phyloP scores from a whole-genome alignment of 2,888 invertebrate species.

The Tromatobia lineatoria region DNA sequence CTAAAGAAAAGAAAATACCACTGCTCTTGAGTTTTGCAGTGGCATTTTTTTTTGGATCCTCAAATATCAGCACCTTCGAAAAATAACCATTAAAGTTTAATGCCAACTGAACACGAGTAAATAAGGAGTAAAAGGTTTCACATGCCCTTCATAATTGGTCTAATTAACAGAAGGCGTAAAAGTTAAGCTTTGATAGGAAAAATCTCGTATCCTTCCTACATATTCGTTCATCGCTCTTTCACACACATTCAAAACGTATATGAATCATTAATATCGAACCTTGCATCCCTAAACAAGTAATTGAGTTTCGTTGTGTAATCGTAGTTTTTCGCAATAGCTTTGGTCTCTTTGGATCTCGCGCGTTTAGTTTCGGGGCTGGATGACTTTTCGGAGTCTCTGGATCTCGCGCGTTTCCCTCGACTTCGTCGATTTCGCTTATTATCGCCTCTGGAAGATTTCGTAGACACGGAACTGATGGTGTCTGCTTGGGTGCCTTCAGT shows the following conservation, averaged over 20 bases:
- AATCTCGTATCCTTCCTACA: background rate
- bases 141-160: background rate
- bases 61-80: too few relatives aligned
- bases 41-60: too few relatives aligned
- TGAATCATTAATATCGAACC: conserved; percentile 79
- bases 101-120: too few relatives aligned
- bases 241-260: conserved; percentile 34
- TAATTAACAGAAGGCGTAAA: background rate
- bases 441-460: conserved; percentile 87
- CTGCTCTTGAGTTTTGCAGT: too few relatives aligned
- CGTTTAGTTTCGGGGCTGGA: conserved; percentile 84
- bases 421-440: conserved; percentile 82
- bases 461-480: conserved; percentile 93
- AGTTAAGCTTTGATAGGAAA: background rate
- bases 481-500: conserved; percentile 89
- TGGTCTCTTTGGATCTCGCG: conserved; percentile 83
- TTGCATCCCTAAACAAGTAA: conserved; percentile 97
- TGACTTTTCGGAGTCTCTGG: conserved; percentile 80
- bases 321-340: conserved; percentile 89
- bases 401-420: conserved; percentile 80
- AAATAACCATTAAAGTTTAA: too few relatives aligned
- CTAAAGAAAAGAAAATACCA: too few relatives aligned
- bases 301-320: conserved; percentile 96
- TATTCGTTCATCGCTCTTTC: background rate
- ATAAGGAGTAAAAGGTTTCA: too few relatives aligned